Evolutionary conservation across 2,113 vertebrate species (phyloP).

Genomic region (Boulengeromyrus knoepffleri): DNA sequence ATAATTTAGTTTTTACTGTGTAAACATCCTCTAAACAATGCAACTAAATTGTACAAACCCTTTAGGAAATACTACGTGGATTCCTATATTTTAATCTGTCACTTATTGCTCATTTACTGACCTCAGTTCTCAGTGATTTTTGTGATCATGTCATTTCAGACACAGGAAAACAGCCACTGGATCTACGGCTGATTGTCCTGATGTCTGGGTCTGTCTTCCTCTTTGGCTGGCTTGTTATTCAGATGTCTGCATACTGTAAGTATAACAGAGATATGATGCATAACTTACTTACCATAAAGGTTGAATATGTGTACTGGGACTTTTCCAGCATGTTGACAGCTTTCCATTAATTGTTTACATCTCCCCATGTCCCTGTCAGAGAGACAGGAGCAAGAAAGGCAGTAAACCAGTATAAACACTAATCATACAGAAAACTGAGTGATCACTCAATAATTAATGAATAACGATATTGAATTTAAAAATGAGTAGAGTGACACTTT

Average conservation of each 20-base stretch:
- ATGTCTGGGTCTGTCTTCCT: neutral
- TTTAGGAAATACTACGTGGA: too few species aligned
- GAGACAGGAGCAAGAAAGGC: too few species aligned
- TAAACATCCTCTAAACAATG: too few species aligned
- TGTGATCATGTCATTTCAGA: too few species aligned
- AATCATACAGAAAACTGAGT: neutral
- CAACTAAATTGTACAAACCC: too few species aligned
- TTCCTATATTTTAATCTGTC: too few species aligned
- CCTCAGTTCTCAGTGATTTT: too few species aligned
- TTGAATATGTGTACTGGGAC: neutral
- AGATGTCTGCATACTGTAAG: neutral
- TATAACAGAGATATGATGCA: neutral
- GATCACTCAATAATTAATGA: neutral
- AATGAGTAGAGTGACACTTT: too few species aligned
- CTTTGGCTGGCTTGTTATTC: neutral
- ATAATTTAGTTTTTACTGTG: too few species aligned
- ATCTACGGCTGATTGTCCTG: neutral
- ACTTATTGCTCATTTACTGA: too few species aligned
- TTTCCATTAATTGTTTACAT: neutral
- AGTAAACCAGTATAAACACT: neutral
- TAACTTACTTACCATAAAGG: neutral
- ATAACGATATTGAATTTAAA: too few species aligned
- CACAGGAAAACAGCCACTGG: neutral
- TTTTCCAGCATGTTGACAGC: neutral
- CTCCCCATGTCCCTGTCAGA: neutral